Evolutionary conservation across 2,113 vertebrate genomes (phyloP), one percentile per base, ranked within the genome.

Genomic region (Cavia aperea): DNA sequence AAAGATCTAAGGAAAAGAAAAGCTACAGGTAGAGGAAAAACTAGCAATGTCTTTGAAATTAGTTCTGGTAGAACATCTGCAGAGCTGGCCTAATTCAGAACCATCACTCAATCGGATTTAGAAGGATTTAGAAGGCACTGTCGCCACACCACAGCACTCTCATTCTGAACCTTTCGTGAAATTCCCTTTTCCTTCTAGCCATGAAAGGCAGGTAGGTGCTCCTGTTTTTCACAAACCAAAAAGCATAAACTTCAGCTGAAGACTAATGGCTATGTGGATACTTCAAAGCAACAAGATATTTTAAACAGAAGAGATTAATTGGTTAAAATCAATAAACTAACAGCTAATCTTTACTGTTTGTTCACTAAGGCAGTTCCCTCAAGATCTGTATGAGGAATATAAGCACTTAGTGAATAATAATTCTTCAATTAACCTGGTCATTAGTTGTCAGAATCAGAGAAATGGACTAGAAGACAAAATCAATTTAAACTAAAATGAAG

Each of bases 381-480:
- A 93, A 90, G 92, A 92, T 43, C 36, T 82, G 72, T 1, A 66
- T 43, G 36, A 94, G 77, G 33, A 86, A 85, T 5, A 68, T 60
- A 93, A 84, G 31, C 23, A 12, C 49, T 81, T 33, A 43, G 51
- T 84, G 81, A 94, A 77, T 39, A 88, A 88, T 84, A 62, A 54
- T 4, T 58, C 36, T 87, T 83, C 77, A 89, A 54, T 89, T 86
- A 94, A 60, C 11, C 31, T 54, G 31, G 60, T 70, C 33, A 94
- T 68, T 72, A 73, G 65, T 14, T 62, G 68, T 90, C 70, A 87
- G 77, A 89, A 91, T 89, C 68, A 84, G 46, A 89, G 54, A 94
- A 93, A 95, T 36, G 36, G 66, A 81, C 58, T 51, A 58, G 26
- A 66, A 68, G 81, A 91, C 15, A 75, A 93, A 65, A 21, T 60